Base-by-base conservation (phyloP, 2,888 invertebrate species). In the Macaria notata region DNA sequence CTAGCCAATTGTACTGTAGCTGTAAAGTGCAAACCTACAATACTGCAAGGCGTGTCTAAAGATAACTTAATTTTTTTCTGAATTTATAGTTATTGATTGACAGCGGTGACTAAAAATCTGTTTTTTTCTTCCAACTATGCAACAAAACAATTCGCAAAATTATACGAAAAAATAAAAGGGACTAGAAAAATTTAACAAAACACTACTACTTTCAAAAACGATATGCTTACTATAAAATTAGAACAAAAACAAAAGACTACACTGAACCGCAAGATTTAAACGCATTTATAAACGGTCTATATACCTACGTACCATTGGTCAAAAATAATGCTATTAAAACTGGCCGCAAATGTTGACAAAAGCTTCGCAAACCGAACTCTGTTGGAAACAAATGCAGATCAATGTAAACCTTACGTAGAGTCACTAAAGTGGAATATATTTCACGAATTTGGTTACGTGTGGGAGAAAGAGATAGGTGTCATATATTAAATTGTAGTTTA, bases 261-360 rank as follows among this genome's bases (percentile, higher is more conserved):
- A 73, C 75, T 72, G 83, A 82, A 82, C 75, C 73, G 67, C 76
- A 79, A 42, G 75, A 71, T 73, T 73, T 71, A 66, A 71, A 71
- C 70, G 65, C 77, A 74, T 79, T 78, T 76, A 90, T 91, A 91
- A 91, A 91, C 77, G 80, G 79, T 76, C n/a, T 84, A 88, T 84
- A 76, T 76, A 75, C 70, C 73, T 78, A 79, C 81, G 79, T 84
- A 73, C 85, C 83, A 92, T 92, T 92, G 92, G 92, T 82, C 87
- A 87, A 87, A 88, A 88, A 91, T 89, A 90, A 91, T 87, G 79
- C 87, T 88, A 84, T 78, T 83, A 79, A 5, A 1, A 5, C 84
- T 81, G 75, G 84, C 86, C 88, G 74, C 88, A 86, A 86, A 81
- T 63, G 85, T 86, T 87, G 85, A 86, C 88, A 84, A 79, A 79